Evolutionary conservation across 2,113 vertebrate species (phyloP).

Genomic region (Bombycilla garrulus): DNA sequence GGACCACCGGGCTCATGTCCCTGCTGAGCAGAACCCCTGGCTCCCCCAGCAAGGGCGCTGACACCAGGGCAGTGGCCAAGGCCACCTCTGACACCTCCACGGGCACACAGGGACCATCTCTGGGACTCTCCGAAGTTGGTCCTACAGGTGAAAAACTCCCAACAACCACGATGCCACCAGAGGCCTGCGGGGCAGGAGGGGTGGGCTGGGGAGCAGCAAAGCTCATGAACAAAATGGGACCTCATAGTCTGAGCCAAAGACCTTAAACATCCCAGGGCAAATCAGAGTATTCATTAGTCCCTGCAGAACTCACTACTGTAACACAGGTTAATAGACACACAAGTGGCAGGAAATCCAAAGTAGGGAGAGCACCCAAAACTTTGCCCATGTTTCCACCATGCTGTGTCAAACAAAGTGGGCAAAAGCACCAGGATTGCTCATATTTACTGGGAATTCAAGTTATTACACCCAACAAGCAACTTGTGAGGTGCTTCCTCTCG

Average conservation of each 20-base stretch:
- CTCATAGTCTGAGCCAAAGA: background rate
- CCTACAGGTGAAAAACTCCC: background rate
- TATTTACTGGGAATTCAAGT: background rate
- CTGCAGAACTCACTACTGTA: background rate
- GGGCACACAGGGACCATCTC: background rate
- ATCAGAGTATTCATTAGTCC: background rate
- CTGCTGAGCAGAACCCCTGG: background rate
- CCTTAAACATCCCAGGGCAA: background rate
- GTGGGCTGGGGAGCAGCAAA: background rate
- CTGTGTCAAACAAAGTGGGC: background rate
- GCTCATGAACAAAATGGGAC: background rate
- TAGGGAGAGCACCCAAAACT: background rate
- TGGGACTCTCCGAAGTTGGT: background rate
- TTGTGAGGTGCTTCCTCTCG: background rate
- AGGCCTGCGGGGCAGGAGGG: background rate
- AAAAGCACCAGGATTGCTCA: background rate
- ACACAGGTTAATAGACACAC: accelerated
- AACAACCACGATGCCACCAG: accelerated
- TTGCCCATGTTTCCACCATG: background rate
- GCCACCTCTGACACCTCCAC: accelerated
- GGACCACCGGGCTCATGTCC: background rate
- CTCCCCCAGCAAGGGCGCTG: background rate
- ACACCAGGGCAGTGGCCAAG: background rate
- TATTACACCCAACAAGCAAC: background rate
- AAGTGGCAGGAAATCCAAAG: background rate